Conservation (phyloP, 2,888 invertebrate species). For the Catocala fraxini region DNA sequence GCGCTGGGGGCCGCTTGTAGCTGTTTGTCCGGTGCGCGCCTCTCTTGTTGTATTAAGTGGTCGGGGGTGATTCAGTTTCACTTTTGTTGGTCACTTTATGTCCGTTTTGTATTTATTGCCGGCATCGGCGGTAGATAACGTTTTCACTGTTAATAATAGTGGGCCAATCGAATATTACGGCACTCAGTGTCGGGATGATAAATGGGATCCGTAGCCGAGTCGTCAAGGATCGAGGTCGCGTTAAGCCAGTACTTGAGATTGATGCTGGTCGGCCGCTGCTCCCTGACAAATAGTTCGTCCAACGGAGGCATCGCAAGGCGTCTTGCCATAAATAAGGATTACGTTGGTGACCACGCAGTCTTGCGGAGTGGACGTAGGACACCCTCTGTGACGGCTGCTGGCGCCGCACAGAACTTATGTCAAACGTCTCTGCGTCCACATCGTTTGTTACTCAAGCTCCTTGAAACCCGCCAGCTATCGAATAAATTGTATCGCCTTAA, state of each 20-base stretch:
- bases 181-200: conserved; percentile 55
- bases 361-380: conserved; percentile 75
- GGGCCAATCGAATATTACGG: conserved; percentile 59
- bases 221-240: conserved; percentile 63
- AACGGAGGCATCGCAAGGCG: conserved; percentile 80
- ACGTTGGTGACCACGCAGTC: conserved; percentile 80
- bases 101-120: conserved; percentile 72
- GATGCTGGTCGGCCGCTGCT: conserved; percentile 72
- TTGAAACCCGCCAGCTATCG: conserved; percentile 50
- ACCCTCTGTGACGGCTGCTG: conserved; percentile 65
- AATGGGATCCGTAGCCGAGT: conserved; percentile 57
- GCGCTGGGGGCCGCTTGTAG: conserved; percentile 65
- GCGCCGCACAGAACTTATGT: conserved; percentile 67
- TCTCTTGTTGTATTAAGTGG: conserved; percentile 65
- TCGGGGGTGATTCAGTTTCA: conserved; percentile 78
- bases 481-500: conserved; percentile 62
- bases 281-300: conserved; percentile 83
- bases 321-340: conserved; percentile 88
- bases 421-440: conserved; percentile 68
- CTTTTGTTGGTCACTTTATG: conserved; percentile 81
- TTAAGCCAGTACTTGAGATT: conserved; percentile 77
- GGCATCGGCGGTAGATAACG: conserved; percentile 66
- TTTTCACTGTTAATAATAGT: conserved; percentile 67
- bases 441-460: conserved; percentile 60
- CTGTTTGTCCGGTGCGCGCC: conserved; percentile 73